Percentiles rank a stretch among this genome's conserved stretches.
These are phyloP conservation scores for Cettia cetti DNA, from an alignment of 2,113 vertebrate species.

Conservation along the genomic window DNA sequence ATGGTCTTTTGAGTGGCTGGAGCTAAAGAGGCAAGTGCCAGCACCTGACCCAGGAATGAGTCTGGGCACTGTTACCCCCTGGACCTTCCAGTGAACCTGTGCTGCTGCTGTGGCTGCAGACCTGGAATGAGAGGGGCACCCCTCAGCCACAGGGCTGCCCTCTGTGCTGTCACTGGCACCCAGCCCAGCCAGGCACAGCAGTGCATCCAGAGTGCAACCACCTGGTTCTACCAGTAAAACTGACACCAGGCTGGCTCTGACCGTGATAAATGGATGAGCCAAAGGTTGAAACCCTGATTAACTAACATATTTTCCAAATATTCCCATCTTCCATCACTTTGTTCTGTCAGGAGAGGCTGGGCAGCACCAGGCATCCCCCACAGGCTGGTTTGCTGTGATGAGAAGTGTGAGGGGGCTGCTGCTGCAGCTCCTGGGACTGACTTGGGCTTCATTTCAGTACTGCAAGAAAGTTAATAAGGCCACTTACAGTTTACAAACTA, in stretches of 20 bases:
- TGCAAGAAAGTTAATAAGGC: conserved; percentile 30
- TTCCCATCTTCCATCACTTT: background rate
- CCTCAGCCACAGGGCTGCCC: background rate
- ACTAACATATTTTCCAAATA: background rate
- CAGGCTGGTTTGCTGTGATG: background rate
- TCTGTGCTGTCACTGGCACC: rapidly evolving
- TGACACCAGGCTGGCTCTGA: background rate
- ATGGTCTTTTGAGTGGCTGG: background rate
- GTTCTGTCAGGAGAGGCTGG: background rate
- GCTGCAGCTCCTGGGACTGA: background rate
- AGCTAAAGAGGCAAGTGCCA: background rate
- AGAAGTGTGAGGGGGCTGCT: background rate
- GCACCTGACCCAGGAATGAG: background rate
- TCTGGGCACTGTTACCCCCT: background rate
- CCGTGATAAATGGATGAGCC: background rate
- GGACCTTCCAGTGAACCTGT: background rate
- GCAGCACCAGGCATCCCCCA: background rate
- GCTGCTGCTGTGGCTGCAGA: background rate
- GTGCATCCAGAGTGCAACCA: rapidly evolving
- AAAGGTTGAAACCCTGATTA: background rate
- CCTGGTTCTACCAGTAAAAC: background rate
- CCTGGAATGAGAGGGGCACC: no score
- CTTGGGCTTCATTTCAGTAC: background rate
- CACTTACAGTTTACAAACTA: conserved; percentile 26
- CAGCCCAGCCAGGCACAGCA: background rate